Percentiles rank a stretch among this genome's conserved stretches.
Evolutionary conservation across 2,797 vertebrate genomes (phyloP).

Genomic region (Lithobates pipiens): DNA sequence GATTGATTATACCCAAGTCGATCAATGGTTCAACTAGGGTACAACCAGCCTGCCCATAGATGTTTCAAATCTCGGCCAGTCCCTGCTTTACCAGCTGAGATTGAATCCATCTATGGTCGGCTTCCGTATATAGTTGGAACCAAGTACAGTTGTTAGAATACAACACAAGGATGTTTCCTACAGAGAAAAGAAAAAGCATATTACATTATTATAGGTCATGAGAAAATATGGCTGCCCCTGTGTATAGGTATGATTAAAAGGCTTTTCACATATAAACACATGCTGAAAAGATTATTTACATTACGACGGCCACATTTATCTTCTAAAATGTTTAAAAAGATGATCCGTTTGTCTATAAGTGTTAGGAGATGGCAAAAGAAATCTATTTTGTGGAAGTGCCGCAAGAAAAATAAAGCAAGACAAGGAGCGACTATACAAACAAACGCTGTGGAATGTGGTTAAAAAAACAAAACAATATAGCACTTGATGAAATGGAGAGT

Average conservation of each 20-base stretch:
- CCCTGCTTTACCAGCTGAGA: too few species aligned
- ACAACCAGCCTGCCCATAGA: too few species aligned
- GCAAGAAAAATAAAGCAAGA: constrained; percentile 30
- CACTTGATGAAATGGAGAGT: constrained; percentile 48
- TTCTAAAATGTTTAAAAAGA: not conserved
- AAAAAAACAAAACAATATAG: not conserved
- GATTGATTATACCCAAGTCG: too few species aligned
- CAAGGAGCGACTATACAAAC: constrained; percentile 15
- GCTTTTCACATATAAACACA: not conserved
- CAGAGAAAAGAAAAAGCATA: too few species aligned
- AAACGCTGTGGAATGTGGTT: constrained; percentile 47
- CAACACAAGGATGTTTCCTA: too few species aligned
- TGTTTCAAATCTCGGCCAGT: too few species aligned
- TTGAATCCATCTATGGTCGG: too few species aligned
- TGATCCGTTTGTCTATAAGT: not conserved
- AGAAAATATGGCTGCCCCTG: not conserved
- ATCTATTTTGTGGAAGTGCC: not conserved
- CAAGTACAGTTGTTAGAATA: too few species aligned
- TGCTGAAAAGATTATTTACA: not conserved
- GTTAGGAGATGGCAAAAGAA: constrained; percentile 22
- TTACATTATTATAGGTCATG: not conserved
- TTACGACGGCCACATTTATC: not conserved
- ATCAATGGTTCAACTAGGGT: too few species aligned
- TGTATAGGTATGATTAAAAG: not conserved
- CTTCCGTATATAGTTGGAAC: too few species aligned